Base-by-base conservation (phyloP, 2,888 invertebrate genomes). In the Pachymerium ferrugineum region DNA sequence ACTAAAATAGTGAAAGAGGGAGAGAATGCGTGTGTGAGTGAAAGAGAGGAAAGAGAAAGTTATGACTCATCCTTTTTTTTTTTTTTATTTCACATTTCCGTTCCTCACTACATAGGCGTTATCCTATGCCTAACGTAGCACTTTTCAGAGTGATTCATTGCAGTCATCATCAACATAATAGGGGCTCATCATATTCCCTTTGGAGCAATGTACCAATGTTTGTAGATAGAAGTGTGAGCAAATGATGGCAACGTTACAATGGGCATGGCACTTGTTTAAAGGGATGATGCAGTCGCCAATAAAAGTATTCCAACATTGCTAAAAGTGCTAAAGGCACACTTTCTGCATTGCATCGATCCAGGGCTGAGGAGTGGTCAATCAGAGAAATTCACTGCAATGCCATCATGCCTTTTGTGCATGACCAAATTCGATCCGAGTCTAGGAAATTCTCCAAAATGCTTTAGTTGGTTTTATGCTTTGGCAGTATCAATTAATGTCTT, bases 111-210 rank as follows among this genome's bases (percentile, higher is more conserved):
- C 47, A 47, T 47, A 47, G 19, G 47, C 47, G 47, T 47, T 47
- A 47, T 47, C 47, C 47, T 47, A 47, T 47, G 47, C 16, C 47
- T 47, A 47, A 47, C 47, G 22, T 47, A n/a, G 22, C 47, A 47
- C 47, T 47, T 47, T 47, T 47, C 19, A 47, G 47, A 47, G 47
- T 47, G 47, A 47, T 47, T 47, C 47, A 47, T 22, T 4, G 47
- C 47, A 47, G 47, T 47, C 47, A 47, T 47, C 47, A 47, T 47
- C 47, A 47, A 47, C 47, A 47, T 47, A 47, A 47, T 47, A 47
- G 47, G n/a, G 47, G 47, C 19, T 47, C 47, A 47, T 47, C 47
- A 47, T 19, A 47, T 47, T 47, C 47, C 47, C 47, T 47, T 47
- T 47, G 47, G 47, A 47, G 47, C 47, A n/a, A 47, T 47, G 47